Conservation (phyloP, 2,797 vertebrate species). For the Agapornis canus region DNA sequence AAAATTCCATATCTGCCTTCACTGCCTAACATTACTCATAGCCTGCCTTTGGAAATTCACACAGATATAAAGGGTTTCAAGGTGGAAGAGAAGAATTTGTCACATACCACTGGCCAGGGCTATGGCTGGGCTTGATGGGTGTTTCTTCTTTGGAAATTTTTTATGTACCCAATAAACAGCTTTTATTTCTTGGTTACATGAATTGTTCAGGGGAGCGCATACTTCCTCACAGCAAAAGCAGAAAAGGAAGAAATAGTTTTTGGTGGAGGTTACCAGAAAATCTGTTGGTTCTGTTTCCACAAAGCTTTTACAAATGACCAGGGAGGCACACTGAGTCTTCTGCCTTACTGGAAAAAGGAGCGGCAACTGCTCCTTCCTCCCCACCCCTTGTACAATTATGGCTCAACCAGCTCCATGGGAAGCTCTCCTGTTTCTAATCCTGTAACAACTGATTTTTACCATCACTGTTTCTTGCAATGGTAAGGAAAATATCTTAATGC, state of each 20-base stretch:
- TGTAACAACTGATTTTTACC: neutral
- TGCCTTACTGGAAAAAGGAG: neutral
- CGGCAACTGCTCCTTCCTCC: neutral
- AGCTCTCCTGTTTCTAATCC: neutral
- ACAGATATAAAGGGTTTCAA: neutral
- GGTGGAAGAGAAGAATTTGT: neutral
- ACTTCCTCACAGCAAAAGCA: neutral
- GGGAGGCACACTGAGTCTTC: neutral
- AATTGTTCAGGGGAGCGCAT: neutral
- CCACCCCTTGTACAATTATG: fast-evolving
- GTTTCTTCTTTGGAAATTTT: neutral
- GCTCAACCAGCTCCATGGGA: neutral
- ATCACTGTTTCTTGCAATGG: neutral
- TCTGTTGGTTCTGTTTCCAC: neutral
- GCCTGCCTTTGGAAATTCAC: neutral
- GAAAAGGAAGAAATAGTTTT: neutral
- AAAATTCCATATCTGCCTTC: neutral
- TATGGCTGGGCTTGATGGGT: neutral
- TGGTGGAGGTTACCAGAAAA: neutral
- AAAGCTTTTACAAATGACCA: neutral
- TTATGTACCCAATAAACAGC: neutral
- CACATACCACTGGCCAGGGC: neutral
- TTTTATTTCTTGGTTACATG: neutral
- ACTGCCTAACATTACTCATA: neutral
- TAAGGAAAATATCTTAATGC: neutral